phyloP scores from a whole-genome alignment of 2,113 vertebrate species.

The Aythya baeri region DNA sequence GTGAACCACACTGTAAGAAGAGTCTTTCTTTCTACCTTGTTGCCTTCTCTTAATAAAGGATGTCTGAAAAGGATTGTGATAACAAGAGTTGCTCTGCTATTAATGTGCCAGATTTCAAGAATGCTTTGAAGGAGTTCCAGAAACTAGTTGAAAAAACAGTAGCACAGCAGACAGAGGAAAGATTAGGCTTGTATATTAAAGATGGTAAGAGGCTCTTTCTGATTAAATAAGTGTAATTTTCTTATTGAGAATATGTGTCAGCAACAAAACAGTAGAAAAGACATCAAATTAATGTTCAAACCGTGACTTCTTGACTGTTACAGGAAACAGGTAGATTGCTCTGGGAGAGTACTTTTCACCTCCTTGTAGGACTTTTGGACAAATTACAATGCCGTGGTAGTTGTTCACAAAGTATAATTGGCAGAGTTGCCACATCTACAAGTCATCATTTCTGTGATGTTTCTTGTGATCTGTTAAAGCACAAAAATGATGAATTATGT shows the following conservation, averaged over 20 bases:
- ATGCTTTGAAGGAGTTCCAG: conserved; percentile 61
- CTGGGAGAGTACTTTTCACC: background rate
- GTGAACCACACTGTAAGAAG: background rate
- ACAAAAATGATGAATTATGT: background rate
- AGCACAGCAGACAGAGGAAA: conserved; percentile 67
- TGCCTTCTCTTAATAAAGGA: conserved; percentile 13
- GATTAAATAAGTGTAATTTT: background rate
- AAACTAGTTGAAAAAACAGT: conserved; percentile 56
- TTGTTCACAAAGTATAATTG: background rate
- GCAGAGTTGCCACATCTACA: background rate
- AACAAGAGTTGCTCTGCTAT: background rate
- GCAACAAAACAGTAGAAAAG: background rate
- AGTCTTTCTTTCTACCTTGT: background rate
- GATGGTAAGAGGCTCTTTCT: conserved; percentile 62
- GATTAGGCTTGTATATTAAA: conserved; percentile 32
- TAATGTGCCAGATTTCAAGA: conserved; percentile 49
- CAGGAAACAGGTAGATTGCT: background rate
- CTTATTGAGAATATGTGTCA: background rate
- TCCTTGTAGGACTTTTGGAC: background rate
- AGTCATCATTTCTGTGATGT: fast-evolving
- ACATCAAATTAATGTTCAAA: background rate
- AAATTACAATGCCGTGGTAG: background rate
- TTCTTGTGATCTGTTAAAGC: background rate
- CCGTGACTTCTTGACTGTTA: background rate
- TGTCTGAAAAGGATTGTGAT: background rate